Conservation (phyloP, 1,140 invertebrate species). For the Brachionus sp. region DNA sequence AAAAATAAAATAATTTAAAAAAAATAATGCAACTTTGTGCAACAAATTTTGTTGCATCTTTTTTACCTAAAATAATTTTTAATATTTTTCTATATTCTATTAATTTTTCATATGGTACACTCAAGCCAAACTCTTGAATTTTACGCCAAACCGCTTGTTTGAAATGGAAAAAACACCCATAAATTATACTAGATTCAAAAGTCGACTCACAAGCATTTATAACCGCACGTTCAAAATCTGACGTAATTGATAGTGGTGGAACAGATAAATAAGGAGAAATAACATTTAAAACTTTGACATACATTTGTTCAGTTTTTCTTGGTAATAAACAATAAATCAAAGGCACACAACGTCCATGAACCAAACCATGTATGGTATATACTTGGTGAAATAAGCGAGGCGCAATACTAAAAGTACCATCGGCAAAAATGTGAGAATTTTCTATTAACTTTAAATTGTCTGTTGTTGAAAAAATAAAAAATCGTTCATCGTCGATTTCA, state of each 20-base stretch:
- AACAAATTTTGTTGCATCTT: too few species aligned
- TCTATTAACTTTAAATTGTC: not conserved
- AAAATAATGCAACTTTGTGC: too few species aligned
- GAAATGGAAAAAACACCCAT: not conserved
- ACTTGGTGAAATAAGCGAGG: not conserved
- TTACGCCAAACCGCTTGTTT: not conserved
- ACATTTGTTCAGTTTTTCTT: not conserved
- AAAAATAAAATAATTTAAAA: too few species aligned
- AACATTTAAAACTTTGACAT: too few species aligned
- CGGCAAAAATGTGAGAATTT: not conserved
- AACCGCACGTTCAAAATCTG: not conserved
- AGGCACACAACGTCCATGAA: not conserved
- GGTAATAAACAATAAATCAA: not conserved
- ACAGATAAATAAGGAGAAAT: not conserved
- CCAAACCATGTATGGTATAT: not conserved
- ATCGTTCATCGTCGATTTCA: not conserved
- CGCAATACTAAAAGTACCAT: not conserved
- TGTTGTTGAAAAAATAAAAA: not conserved
- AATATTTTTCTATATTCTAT: not conserved
- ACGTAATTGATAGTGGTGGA: not conserved
- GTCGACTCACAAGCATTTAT: not conserved
- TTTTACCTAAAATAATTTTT: too few species aligned
- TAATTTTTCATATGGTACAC: not conserved
- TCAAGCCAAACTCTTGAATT: not conserved
- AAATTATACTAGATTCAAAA: not conserved